A percentile compares a stretch with the other conserved stretches of the same genome.
These are phyloP conservation scores for Pseudomugil gertrudae DNA, from an alignment of 2,797 vertebrate genomes.

Conservation along the genomic window DNA sequence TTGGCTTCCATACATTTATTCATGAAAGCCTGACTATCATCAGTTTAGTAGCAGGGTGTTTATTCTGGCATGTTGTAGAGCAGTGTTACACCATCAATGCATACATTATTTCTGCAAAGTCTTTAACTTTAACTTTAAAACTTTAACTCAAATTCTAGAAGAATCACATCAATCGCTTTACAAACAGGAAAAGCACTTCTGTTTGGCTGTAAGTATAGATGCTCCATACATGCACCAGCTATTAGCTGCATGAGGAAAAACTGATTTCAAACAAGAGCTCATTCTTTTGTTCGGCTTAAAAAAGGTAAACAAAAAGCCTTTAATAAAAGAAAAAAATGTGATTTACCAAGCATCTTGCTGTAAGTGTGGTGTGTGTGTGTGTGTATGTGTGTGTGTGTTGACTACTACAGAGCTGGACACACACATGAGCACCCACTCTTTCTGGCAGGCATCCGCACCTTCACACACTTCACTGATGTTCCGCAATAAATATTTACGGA, in stretches of 20 bases:
- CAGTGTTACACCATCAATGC: conserved; percentile 27
- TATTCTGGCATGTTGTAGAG: conserved; percentile 21
- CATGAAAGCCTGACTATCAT: conserved; percentile 15
- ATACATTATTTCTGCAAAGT: too few relatives aligned
- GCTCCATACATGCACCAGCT: conserved; percentile 8
- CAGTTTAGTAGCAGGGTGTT: conserved; percentile 3
- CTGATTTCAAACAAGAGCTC: conserved; percentile 53
- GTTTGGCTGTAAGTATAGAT: background rate
- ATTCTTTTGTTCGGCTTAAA: conserved; percentile 61
- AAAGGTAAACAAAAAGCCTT: conserved; percentile 54
- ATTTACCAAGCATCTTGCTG: conserved; percentile 58
- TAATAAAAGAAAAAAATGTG: conserved; percentile 63
- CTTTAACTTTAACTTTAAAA: background rate
- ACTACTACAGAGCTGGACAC: conserved; percentile 67
- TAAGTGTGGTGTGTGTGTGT: conserved; percentile 39
- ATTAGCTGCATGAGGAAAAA: conserved; percentile 19
- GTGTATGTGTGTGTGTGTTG: too few relatives aligned
- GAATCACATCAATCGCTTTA: background rate
- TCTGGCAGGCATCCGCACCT: conserved; percentile 71
- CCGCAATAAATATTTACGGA: conserved; percentile 80
- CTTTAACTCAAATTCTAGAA: background rate
- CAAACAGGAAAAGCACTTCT: background rate
- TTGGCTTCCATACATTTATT: conserved; percentile 41
- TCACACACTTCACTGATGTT: conserved; percentile 78
- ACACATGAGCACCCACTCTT: conserved; percentile 53